Percentiles rank a stretch among this genome's conserved stretches.
These are phyloP conservation scores for Carpatolechia fugitivella DNA, from an alignment of 2,888 invertebrate genomes.

Conservation along the genomic window DNA sequence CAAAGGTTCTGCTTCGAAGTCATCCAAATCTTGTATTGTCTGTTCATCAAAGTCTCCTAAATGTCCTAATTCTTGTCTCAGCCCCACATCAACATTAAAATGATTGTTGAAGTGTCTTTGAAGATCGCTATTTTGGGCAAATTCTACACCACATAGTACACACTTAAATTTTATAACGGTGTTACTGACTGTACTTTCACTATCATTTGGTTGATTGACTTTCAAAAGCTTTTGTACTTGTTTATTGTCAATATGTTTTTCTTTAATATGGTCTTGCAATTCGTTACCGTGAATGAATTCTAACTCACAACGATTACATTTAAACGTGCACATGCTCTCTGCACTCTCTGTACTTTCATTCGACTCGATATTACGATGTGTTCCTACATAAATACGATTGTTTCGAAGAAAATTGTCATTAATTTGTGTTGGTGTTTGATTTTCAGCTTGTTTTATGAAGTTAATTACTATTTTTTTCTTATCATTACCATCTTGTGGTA, in stretches of 20 bases:
- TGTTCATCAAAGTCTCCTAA: too few relatives aligned
- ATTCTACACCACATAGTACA: not conserved
- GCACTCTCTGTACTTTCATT: conserved; percentile 2
- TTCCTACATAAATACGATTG: too few relatives aligned
- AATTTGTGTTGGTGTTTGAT: too few relatives aligned
- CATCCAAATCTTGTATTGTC: not conserved
- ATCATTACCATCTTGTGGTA: too few relatives aligned
- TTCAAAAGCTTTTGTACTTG: not conserved
- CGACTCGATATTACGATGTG: too few relatives aligned
- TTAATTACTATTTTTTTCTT: too few relatives aligned
- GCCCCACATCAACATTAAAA: not conserved
- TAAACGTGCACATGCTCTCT: not conserved
- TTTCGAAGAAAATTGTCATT: not conserved
- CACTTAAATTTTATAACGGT: not conserved
- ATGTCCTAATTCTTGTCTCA: too few relatives aligned
- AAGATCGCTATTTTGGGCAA: not conserved
- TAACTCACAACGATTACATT: not conserved
- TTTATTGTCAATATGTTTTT: not conserved
- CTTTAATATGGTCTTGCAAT: not conserved
- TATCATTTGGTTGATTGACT: not conserved
- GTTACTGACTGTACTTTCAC: too few relatives aligned
- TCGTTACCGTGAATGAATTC: not conserved
- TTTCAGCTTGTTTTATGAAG: too few relatives aligned
- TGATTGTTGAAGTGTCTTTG: not conserved
- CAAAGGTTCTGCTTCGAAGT: not conserved